Base-by-base conservation (phyloP, 2,113 vertebrate species). In the Aegithalos caudatus region DNA sequence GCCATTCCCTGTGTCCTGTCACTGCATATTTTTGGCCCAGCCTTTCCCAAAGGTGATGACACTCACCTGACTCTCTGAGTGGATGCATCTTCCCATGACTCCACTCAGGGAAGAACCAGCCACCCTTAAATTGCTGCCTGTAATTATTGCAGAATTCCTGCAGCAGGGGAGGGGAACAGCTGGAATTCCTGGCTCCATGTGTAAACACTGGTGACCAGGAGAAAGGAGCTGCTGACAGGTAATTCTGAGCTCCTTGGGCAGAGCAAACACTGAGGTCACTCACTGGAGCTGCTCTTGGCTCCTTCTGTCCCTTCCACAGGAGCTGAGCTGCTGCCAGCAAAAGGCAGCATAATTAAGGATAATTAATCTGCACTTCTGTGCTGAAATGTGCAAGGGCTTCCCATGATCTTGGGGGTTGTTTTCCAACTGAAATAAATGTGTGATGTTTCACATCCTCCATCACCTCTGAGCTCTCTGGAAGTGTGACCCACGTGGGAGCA, bases 171-270 rank as follows among this genome's bases (percentile, higher is more conserved):
- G 79, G 74, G 62, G 61, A 88, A 24, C 87, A 83, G 92, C 88
- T 92, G 88, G 81, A 90, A 79, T 81, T 9, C 47, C 94, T 27
- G 88, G 48, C 83, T 90, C 35, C 47, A 3, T 4, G 38, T 50
- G 64, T 53, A 24, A 86, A 40, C 72, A 40, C 56, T n/a, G 35
- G 77, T 50, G 95, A 66, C 31, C 90, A 81, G 88, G 60, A 81
- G 69, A 87, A 81, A 81, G 89, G 85, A 90, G 65, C 81, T 66
- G 81, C 95, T 91, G 90, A 60, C 84, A 86, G 87, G 72, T 84
- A 81, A 90, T 50, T n/a, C 82, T 24, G 38, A n/a, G 85, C 92
- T 93, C 73, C 78, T 23, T 37, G 74, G 73, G 60, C 31, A 66
- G 73, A 29, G 81, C 61, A 81, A 73, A 61, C 70, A 54, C 81